Percentiles rank a stretch among this genome's conserved stretches.
Evolutionary conservation across 2,888 invertebrate genomes (phyloP).

Genomic region (Pelosia muscerda): DNA sequence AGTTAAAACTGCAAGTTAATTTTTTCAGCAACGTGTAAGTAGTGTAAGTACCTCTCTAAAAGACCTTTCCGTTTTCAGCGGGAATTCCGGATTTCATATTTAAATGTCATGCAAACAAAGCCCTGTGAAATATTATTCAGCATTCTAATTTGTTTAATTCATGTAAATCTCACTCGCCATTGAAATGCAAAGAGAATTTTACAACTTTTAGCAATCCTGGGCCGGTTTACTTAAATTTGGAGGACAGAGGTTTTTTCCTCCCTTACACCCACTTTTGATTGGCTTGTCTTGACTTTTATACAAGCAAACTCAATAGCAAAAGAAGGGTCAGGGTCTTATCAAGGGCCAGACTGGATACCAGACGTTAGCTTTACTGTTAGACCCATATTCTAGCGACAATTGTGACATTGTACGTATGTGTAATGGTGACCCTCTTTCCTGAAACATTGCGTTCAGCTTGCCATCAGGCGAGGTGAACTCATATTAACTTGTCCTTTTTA

Average conservation of each 20-base stretch:
- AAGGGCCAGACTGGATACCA: too few species aligned
- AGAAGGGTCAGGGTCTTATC: too few species aligned
- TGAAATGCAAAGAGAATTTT: background rate
- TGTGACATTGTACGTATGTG: too few species aligned
- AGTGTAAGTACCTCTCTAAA: background rate
- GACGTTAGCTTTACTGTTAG: too few species aligned
- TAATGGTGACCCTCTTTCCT: too few species aligned
- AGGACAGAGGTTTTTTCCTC: background rate
- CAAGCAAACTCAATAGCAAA: too few species aligned
- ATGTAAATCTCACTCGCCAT: background rate
- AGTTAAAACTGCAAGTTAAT: too few species aligned
- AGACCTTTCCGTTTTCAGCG: background rate
- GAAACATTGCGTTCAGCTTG: too few species aligned
- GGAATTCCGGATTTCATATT: background rate
- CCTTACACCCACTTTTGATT: background rate
- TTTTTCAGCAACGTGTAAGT: background rate
- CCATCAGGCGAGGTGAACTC: too few species aligned
- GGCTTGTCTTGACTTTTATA: too few species aligned
- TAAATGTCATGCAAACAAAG: conserved; percentile 9
- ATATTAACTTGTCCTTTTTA: too few species aligned
- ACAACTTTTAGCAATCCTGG: background rate
- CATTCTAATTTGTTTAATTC: conserved; percentile 5
- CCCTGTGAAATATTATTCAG: conserved; percentile 16
- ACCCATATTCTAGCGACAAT: too few species aligned
- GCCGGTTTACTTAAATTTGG: background rate